Percentiles rank a stretch among this genome's conserved stretches.
These are phyloP conservation scores for Drosophila birchii DNA, from an alignment of 2,888 invertebrate genomes.

Conservation along the genomic window DNA sequence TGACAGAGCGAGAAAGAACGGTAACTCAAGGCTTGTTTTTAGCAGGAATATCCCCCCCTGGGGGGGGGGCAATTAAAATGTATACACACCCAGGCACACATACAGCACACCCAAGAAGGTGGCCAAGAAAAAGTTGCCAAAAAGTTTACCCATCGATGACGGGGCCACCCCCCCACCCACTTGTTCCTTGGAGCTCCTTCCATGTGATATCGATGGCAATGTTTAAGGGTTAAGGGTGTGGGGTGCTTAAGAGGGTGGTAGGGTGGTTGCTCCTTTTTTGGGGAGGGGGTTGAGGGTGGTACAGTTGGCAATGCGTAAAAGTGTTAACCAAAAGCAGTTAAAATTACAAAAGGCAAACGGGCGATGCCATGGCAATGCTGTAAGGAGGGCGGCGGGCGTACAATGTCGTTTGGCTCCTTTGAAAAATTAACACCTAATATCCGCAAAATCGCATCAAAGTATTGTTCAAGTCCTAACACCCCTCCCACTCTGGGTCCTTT, in stretches of 20 bases:
- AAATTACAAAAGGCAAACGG: slow-evolving; percentile 75
- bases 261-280: neutral
- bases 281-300: neutral
- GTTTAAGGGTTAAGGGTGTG: neutral
- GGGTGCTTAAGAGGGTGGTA: too few species aligned
- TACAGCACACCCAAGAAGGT: slow-evolving; percentile 49
- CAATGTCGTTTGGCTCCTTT: slow-evolving; percentile 63
- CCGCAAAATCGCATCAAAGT: slow-evolving; percentile 81
- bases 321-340: slow-evolving; percentile 80
- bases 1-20: slow-evolving; percentile 21
- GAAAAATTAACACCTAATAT: slow-evolving; percentile 81
- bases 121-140: slow-evolving; percentile 63
- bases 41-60: slow-evolving; percentile 40
- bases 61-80: slow-evolving; percentile 81
- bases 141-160: slow-evolving; percentile 78
- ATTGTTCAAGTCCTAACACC: slow-evolving; percentile 57
- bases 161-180: neutral
- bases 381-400: slow-evolving; percentile 21
- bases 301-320: slow-evolving; percentile 78
- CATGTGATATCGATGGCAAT: slow-evolving; percentile 74
- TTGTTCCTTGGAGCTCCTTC: slow-evolving; percentile 23
- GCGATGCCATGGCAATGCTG: slow-evolving; percentile 67
- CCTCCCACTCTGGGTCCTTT: slow-evolving; percentile 54
- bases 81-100: slow-evolving; percentile 40
- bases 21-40: slow-evolving; percentile 65